These are phyloP conservation scores for Avahi laniger DNA, from an alignment of 2,797 vertebrate species.

Conservation along the genomic window DNA sequence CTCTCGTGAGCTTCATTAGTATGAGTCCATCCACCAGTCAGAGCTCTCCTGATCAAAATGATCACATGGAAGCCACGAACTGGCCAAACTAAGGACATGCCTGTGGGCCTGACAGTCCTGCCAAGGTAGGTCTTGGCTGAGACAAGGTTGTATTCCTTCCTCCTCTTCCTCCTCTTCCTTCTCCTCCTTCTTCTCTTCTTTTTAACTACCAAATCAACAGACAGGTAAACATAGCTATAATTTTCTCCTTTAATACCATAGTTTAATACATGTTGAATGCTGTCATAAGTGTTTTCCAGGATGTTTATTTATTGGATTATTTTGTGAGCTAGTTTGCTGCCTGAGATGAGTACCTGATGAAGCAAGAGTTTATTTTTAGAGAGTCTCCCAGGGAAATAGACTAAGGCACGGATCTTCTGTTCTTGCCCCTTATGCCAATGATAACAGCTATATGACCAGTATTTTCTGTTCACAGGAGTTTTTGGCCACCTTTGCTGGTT, in stretches of 20 bases:
- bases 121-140: background rate
- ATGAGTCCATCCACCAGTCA: background rate
- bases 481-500: background rate
- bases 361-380: background rate
- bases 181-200: background rate
- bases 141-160: background rate
- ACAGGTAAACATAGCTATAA: background rate
- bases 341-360: background rate
- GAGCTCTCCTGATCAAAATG: background rate
- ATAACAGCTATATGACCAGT: background rate
- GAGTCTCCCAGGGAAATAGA: background rate
- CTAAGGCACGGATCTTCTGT: background rate
- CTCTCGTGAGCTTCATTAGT: background rate
- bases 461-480: background rate
- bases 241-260: background rate
- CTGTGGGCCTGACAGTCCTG: background rate
- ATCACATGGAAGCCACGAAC: background rate
- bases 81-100: background rate
- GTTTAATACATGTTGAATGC: background rate
- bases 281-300: background rate
- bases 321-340: constrained; percentile 5
- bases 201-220: background rate
- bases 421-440: background rate
- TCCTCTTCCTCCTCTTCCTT: background rate
- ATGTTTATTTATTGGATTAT: constrained; percentile 4